A percentile compares a stretch with the other conserved stretches of the same genome.
Evolutionary conservation across 2,113 vertebrate genomes (phyloP).

Genomic region (Symphodus melops): DNA sequence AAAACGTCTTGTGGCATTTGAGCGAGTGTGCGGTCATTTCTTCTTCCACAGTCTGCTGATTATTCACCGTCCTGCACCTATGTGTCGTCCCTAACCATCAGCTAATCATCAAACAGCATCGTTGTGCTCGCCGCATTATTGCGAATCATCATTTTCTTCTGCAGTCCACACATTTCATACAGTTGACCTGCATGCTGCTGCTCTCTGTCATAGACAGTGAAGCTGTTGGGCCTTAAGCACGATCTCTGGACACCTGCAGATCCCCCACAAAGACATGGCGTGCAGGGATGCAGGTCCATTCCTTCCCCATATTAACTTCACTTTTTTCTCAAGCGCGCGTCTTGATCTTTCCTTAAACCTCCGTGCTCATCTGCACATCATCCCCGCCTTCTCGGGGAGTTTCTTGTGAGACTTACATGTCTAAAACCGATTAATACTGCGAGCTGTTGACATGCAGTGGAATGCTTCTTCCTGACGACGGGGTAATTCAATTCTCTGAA

Average conservation of each 20-base stretch:
- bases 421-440: slow-evolving; percentile 55
- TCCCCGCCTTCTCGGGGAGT: slow-evolving; percentile 25
- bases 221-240: slow-evolving; percentile 11
- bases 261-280: slow-evolving; percentile 18
- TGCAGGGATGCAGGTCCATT: slow-evolving; percentile 12
- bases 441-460: slow-evolving; percentile 33
- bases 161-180: not conserved
- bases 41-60: no score
- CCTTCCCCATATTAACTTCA: slow-evolving; percentile 2
- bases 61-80: no score
- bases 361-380: slow-evolving; percentile 1
- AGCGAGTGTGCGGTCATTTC: no score
- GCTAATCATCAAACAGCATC: no score
- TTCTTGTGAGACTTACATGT: slow-evolving; percentile 39
- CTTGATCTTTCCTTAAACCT: slow-evolving; percentile 48
- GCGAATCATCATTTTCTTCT: no score
- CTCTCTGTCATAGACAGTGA: not conserved
- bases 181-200: not conserved
- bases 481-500: slow-evolving; percentile 45
- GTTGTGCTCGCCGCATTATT: no score
- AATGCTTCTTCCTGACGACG: slow-evolving; percentile 41
- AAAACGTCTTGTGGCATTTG: no score
- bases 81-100: no score
- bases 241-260: slow-evolving; percentile 43
- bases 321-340: slow-evolving; percentile 29